A percentile compares a stretch with the other conserved stretches of the same genome.
These are phyloP conservation scores for Tipula lateralis DNA, from an alignment of 2,888 invertebrate genomes.

Conservation along the genomic window DNA sequence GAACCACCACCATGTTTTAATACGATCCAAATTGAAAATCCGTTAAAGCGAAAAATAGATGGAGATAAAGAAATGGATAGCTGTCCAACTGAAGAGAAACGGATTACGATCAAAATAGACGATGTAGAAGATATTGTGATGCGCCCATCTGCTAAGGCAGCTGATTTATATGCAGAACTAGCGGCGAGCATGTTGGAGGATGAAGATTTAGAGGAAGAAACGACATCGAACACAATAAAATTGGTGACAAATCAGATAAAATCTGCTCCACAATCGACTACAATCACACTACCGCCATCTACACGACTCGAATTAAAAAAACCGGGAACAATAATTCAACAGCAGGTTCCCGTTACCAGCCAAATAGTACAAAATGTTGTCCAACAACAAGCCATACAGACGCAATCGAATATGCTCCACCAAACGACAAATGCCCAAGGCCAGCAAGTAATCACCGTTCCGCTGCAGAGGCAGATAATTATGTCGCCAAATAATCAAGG, in stretches of 20 bases:
- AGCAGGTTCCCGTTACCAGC: neutral
- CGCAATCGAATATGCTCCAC: conserved; percentile 35
- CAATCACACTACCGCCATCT: neutral
- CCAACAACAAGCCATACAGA: conserved; percentile 35
- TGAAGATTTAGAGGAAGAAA: conserved; percentile 56
- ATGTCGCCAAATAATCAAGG: conserved; percentile 42
- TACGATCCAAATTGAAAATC: conserved; percentile 7
- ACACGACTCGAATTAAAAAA: conserved; percentile 39
- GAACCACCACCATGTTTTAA: conserved; percentile 45
- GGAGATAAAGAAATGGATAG: conserved; percentile 44
- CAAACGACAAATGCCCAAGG: conserved; percentile 38
- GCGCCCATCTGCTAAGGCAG: conserved; percentile 68
- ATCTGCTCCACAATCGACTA: neutral
- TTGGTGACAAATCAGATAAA: neutral
- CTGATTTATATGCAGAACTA: conserved; percentile 77
- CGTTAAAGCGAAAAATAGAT: conserved; percentile 37
- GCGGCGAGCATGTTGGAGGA: conserved; percentile 81
- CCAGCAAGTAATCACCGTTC: conserved; percentile 44
- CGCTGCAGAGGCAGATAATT: conserved; percentile 45
- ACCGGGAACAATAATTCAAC: neutral
- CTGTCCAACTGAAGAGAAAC: conserved; percentile 48
- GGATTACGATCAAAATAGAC: conserved; percentile 51
- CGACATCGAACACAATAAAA: neutral
- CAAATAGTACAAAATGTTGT: neutral
- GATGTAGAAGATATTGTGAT: conserved; percentile 46